These are phyloP conservation scores for Sinhomidia bicolor DNA, from an alignment of 2,888 invertebrate genomes.

Conservation along the genomic window DNA sequence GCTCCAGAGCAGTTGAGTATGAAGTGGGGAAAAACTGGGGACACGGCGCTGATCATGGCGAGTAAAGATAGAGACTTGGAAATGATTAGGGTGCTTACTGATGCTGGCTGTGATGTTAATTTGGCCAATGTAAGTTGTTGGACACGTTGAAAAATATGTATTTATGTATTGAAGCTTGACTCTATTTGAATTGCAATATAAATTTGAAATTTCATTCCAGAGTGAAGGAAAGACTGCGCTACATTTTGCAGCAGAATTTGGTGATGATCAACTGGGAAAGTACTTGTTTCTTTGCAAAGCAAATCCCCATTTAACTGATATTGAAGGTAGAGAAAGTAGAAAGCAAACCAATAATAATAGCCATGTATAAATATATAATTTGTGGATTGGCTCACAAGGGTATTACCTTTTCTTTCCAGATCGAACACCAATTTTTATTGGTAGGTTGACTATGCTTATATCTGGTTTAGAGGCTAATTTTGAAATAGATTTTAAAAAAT, in stretches of 20 bases:
- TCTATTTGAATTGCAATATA: too few species aligned
- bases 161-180: too few species aligned
- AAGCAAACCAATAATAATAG: not conserved
- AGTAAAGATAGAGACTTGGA: conserved; percentile 96
- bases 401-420: conserved; percentile 82
- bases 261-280: conserved; percentile 96
- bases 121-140: conserved; percentile 87
- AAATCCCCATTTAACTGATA: conserved; percentile 96
- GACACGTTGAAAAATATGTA: too few species aligned
- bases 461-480: conserved; percentile 97
- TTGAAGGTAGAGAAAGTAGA: conserved; percentile 86
- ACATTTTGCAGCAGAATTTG: conserved; percentile 97
- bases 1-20: conserved; percentile 91
- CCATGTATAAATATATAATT: not conserved
- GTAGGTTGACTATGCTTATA: too few species aligned
- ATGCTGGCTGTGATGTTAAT: conserved; percentile 95
- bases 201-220: conserved; percentile 81
- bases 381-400: too few species aligned
- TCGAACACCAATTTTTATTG: conserved; percentile 81
- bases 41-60: conserved; percentile 97
- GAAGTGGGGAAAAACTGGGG: conserved; percentile 85
- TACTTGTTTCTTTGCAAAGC: conserved; percentile 97
- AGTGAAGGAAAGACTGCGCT: conserved; percentile 95
- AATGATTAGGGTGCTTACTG: conserved; percentile 94
- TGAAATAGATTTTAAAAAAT: too few species aligned